A percentile compares a stretch with the other conserved stretches of the same genome.
Conservation (phyloP, 2,888 invertebrate species). For the Busseola fusca region DNA sequence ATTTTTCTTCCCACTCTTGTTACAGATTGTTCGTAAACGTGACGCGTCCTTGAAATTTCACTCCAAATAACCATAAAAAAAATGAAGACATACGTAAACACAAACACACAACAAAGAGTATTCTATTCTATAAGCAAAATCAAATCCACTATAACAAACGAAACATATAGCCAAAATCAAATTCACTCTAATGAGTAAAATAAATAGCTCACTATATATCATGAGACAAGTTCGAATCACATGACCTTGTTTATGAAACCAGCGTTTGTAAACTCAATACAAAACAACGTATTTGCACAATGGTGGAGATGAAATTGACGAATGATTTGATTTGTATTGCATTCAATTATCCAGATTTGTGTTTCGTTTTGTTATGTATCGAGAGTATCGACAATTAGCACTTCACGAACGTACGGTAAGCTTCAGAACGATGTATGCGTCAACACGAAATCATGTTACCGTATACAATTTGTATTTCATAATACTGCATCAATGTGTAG, state of each 20-base stretch:
- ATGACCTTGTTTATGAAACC: neutral
- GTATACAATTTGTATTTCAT: neutral
- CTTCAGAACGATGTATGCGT: too few species aligned
- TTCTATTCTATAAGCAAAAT: too few species aligned
- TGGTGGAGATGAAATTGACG: slow-evolving; percentile 1
- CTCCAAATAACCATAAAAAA: neutral
- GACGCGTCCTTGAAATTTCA: neutral
- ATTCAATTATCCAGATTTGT: neutral
- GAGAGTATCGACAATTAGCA: neutral
- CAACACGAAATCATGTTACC: neutral
- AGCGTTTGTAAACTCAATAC: slow-evolving; percentile 2
- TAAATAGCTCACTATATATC: neutral
- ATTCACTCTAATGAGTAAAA: neutral
- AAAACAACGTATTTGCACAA: neutral
- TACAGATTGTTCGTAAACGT: neutral
- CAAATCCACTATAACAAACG: too few species aligned
- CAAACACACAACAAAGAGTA: too few species aligned
- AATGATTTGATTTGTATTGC: slow-evolving; percentile 1
- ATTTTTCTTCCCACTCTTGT: neutral
- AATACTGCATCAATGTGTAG: neutral
- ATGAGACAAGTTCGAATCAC: neutral
- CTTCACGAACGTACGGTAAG: neutral
- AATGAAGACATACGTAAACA: too few species aligned
- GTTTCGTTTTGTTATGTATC: neutral
- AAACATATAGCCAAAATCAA: neutral